Percentiles rank a stretch among this genome's conserved stretches.
phyloP scores from a whole-genome alignment of 2,797 vertebrate genomes.

The Sternotherus odoratus region DNA sequence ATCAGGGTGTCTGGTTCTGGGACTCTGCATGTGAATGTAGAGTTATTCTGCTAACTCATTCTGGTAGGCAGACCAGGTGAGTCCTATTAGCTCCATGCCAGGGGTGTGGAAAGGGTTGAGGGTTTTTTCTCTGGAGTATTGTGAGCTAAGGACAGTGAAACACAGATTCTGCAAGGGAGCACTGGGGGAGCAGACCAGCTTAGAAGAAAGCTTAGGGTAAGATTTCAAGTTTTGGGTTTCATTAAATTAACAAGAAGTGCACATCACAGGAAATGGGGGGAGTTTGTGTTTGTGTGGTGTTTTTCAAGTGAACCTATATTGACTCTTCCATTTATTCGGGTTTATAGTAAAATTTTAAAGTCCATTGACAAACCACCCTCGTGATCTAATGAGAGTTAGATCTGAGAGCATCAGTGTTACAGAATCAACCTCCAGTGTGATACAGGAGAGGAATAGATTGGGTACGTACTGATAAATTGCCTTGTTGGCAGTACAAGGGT shows the following conservation, averaged over 20 bases:
- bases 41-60: not conserved
- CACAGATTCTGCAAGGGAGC: constrained; percentile 21
- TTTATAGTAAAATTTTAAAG: not conserved
- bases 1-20: accelerated
- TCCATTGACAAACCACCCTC: not conserved
- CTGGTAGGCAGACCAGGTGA: not conserved
- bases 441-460: not conserved
- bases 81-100: not conserved
- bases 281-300: not conserved
- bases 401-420: not conserved
- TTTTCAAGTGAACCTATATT: not conserved
- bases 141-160: not conserved
- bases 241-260: constrained; percentile 15
- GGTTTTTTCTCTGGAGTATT: accelerated
- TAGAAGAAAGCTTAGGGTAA: not conserved
- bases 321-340: not conserved
- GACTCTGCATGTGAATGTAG: accelerated
- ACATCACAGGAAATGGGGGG: not conserved
- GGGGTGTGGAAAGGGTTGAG: not conserved
- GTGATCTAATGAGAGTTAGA: not conserved
- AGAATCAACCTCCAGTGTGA: not conserved
- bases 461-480: not conserved
- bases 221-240: not conserved
- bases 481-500: not conserved
- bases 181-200: not conserved